phyloP scores from a whole-genome alignment of 2,797 vertebrate species.

The Selene dorsalis region DNA sequence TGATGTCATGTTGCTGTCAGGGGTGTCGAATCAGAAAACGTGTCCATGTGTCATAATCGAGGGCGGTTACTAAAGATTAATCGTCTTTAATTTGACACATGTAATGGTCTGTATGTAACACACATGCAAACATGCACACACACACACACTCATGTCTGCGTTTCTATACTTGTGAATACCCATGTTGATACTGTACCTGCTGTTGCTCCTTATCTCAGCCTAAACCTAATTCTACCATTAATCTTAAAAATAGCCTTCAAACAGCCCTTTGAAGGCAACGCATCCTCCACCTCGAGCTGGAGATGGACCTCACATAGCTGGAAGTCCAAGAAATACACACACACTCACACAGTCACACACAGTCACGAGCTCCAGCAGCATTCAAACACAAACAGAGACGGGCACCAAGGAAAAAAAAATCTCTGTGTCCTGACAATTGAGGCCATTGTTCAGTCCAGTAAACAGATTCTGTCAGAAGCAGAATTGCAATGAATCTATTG shows the following conservation, averaged over 20 bases:
- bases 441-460: constrained; percentile 65
- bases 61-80: not conserved
- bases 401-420: constrained; percentile 55
- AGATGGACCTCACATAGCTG: constrained; percentile 22
- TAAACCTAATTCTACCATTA: not conserved
- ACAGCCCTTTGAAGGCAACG: constrained; percentile 5
- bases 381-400: constrained; percentile 69
- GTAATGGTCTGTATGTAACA: not conserved
- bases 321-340: constrained; percentile 19
- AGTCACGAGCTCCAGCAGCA: constrained; percentile 59
- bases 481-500: constrained; percentile 30
- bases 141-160: not conserved
- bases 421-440: constrained; percentile 63
- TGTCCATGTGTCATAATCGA: not conserved
- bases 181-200: not conserved
- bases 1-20: not conserved
- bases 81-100: not conserved
- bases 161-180: not conserved
- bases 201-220: not conserved
- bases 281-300: not conserved
- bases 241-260: not conserved
- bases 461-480: constrained; percentile 64
- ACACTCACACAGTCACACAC: constrained; percentile 25
- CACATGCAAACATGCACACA: not conserved
- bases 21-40: not conserved